Conservation (phyloP, 1,140 invertebrate species). For the Apocrypta bakeri region DNA sequence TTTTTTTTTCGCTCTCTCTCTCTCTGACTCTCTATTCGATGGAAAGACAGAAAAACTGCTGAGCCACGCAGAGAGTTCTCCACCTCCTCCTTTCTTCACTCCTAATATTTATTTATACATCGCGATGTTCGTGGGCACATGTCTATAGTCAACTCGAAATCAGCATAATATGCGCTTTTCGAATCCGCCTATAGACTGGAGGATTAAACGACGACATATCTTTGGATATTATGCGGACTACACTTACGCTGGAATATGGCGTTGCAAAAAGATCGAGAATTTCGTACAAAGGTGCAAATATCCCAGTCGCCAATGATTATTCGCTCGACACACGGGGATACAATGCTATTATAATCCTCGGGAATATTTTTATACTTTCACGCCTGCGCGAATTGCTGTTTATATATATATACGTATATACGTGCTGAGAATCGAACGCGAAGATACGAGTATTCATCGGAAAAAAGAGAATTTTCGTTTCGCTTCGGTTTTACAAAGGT, state of each 20-base stretch:
- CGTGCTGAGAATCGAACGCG: not conserved
- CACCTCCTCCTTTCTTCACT: constrained; percentile 41
- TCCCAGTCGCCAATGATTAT: no score
- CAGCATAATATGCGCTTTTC: constrained; percentile 53
- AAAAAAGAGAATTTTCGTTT: not conserved
- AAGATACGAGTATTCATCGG: not conserved
- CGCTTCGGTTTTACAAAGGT: constrained; percentile 10
- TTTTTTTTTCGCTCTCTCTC: not conserved
- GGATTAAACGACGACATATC: not conserved
- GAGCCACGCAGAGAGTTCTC: constrained; percentile 52
- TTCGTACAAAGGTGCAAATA: no score
- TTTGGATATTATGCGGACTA: no score
- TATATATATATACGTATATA: not conserved
- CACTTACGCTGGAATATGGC: no score
- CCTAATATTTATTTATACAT: constrained; percentile 61
- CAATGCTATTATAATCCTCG: not conserved
- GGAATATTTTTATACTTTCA: no score
- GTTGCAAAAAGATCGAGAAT: no score
- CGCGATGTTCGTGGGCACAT: constrained; percentile 38
- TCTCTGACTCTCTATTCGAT: not conserved
- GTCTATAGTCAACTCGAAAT: constrained; percentile 36
- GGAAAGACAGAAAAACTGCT: constrained; percentile 56
- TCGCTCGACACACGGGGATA: not conserved
- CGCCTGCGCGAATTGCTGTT: no score
- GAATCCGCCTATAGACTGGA: not conserved